Percentiles rank a stretch among this genome's conserved stretches.
Evolutionary conservation across 2,888 invertebrate genomes (phyloP).

Genomic region (Antitype chi): DNA sequence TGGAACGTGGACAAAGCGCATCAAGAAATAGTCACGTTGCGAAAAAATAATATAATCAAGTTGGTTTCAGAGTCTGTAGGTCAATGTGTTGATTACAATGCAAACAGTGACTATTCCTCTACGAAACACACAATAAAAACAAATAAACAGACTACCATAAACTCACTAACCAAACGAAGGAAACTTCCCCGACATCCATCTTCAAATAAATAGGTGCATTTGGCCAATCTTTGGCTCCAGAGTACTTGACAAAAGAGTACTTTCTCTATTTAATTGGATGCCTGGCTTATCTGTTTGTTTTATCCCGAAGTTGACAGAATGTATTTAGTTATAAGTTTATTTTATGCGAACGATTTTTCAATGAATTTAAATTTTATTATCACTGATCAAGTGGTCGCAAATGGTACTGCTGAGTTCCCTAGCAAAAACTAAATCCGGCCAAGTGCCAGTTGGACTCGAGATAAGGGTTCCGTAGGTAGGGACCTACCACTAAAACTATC

Average conservation of each 20-base stretch:
- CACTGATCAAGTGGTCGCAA: neutral
- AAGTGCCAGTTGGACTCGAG: neutral
- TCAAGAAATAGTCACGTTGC: neutral
- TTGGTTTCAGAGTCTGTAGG: neutral
- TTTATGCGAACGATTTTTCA: neutral
- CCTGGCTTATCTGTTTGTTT: slow-evolving; percentile 42
- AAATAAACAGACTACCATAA: neutral
- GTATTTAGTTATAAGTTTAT: neutral
- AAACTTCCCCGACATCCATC: neutral
- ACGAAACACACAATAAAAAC: neutral
- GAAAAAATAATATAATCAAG: neutral
- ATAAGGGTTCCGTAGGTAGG: neutral
- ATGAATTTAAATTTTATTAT: neutral
- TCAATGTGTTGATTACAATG: neutral
- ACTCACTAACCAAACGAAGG: neutral
- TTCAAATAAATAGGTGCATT: slow-evolving; percentile 46
- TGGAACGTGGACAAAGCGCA: neutral
- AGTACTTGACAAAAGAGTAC: slow-evolving; percentile 11
- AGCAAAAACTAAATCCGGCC: neutral
- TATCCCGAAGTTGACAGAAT: neutral
- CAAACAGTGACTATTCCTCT: neutral
- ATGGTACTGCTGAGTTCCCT: neutral
- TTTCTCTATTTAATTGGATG: slow-evolving; percentile 44
- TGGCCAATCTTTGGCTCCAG: slow-evolving; percentile 16
- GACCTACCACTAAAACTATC: neutral